A percentile compares a stretch with the other conserved stretches of the same genome.
Conservation (phyloP, 1,140 invertebrate species). For the Episyrphus balteatus region DNA sequence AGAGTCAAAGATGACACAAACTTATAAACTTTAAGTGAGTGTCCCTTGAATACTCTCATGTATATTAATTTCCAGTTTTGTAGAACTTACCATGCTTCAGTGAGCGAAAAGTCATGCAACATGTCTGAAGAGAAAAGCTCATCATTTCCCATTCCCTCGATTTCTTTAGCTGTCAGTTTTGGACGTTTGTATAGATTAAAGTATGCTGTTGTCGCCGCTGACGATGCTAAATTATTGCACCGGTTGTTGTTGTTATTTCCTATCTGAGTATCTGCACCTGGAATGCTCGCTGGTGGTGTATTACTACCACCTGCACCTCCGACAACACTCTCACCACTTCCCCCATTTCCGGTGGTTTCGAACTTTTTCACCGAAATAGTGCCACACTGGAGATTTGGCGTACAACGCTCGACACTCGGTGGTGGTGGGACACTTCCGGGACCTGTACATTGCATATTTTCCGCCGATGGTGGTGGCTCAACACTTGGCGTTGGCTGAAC, state of each 20-base stretch:
- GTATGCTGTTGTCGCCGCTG: constrained; percentile 22
- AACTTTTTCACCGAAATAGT: constrained; percentile 30
- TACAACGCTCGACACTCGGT: constrained; percentile 1
- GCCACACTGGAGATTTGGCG: constrained; percentile 5
- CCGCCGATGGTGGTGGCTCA: constrained; percentile 25
- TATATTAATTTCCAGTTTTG: background rate
- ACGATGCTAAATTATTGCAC: background rate
- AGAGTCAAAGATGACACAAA: constrained; percentile 9
- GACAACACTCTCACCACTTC: no score
- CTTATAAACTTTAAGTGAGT: constrained; percentile 1
- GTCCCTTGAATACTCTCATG: constrained; percentile 5
- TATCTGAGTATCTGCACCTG: background rate
- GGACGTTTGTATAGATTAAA: constrained; percentile 52
- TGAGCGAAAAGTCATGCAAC: constrained; percentile 77
- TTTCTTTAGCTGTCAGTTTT: constrained; percentile 55
- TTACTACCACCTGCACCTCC: no score
- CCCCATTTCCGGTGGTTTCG: background rate
- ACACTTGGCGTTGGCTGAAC: constrained; percentile 32
- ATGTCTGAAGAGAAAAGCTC: constrained; percentile 69
- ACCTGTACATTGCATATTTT: constrained; percentile 11
- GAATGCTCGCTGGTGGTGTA: background rate
- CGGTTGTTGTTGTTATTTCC: background rate
- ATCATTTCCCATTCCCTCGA: constrained; percentile 60
- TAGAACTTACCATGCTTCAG: constrained; percentile 65
- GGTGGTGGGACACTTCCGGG: constrained; percentile 6